Conservation (phyloP, 2,113 vertebrate genomes). For the Tenrec ecaudatus region DNA sequence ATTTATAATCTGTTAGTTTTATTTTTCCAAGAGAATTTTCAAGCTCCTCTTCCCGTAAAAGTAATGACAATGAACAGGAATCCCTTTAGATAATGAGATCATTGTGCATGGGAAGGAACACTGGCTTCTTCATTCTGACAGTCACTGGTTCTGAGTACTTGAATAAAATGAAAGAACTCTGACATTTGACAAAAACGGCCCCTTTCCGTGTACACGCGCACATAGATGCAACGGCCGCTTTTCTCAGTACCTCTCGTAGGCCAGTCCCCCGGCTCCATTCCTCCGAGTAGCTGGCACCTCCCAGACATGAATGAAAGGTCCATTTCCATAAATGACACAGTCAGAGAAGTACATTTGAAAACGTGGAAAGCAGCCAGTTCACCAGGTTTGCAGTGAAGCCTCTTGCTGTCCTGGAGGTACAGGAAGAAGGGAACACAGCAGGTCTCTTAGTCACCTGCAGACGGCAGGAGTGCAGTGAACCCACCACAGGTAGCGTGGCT, state of each 20-base stretch:
- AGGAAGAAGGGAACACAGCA: background rate
- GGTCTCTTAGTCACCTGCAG: background rate
- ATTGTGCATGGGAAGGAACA: background rate
- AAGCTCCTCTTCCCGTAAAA: background rate
- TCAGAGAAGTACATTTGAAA: slow-evolving; percentile 51
- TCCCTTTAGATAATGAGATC: background rate
- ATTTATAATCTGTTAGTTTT: too few relatives aligned
- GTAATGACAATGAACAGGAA: background rate
- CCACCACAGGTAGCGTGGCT: background rate
- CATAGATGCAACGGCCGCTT: slow-evolving; percentile 35
- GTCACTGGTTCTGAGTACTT: background rate
- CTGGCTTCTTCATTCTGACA: background rate
- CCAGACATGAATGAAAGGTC: slow-evolving; percentile 66
- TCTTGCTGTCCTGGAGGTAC: slow-evolving; percentile 13
- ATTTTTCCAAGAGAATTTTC: too few relatives aligned
- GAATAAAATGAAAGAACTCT: background rate
- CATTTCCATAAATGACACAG: slow-evolving; percentile 72
- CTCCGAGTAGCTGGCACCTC: slow-evolving; percentile 11
- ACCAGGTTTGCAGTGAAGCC: slow-evolving; percentile 32
- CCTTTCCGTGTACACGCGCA: slow-evolving; percentile 31
- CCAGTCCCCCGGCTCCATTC: background rate
- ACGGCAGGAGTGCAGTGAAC: background rate
- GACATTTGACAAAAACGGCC: slow-evolving; percentile 33
- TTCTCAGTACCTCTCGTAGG: slow-evolving; percentile 32
- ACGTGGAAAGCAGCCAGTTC: slow-evolving; percentile 61